Percentiles rank a stretch among this genome's conserved stretches.
Conservation (phyloP, 2,888 invertebrate species). For the Andricus curvator region DNA sequence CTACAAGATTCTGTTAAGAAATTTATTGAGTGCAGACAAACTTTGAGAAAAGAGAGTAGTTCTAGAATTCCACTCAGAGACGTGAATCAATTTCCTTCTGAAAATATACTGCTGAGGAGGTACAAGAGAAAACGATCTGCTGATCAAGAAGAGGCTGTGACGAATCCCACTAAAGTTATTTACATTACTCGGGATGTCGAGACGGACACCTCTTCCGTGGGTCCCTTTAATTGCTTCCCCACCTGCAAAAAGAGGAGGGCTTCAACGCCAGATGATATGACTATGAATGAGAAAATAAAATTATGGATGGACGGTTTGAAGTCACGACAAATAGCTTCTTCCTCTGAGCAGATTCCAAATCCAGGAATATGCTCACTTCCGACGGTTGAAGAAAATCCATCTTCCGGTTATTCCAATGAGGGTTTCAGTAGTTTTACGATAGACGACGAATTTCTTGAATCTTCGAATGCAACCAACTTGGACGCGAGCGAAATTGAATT, state of each 20-base stretch:
- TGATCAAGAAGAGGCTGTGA: slow-evolving; percentile 49
- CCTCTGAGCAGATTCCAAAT: not conserved
- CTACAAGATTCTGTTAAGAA: slow-evolving; percentile 81
- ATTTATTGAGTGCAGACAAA: slow-evolving; percentile 81
- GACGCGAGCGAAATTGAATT: not conserved
- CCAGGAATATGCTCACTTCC: not conserved
- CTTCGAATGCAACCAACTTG: slow-evolving; percentile 3
- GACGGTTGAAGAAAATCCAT: not conserved
- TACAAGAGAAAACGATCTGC: slow-evolving; percentile 62
- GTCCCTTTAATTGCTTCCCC: slow-evolving; percentile 46
- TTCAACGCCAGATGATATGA: slow-evolving; percentile 39
- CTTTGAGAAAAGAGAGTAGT: slow-evolving; percentile 83
- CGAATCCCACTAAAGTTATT: slow-evolving; percentile 57
- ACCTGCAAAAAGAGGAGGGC: slow-evolving; percentile 50
- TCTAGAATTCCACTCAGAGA: slow-evolving; percentile 82
- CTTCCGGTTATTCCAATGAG: slow-evolving; percentile 16
- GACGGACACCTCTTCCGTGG: slow-evolving; percentile 45
- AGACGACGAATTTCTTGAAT: not conserved
- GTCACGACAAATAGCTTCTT: not conserved
- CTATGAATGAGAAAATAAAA: slow-evolving; percentile 46
- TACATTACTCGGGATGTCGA: slow-evolving; percentile 57
- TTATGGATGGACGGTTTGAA: slow-evolving; percentile 46
- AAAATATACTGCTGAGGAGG: slow-evolving; percentile 58
- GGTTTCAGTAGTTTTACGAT: not conserved
- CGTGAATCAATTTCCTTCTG: slow-evolving; percentile 78